A percentile compares a stretch with the other conserved stretches of the same genome.
phyloP scores from a whole-genome alignment of 2,797 vertebrate species.

The Typhlichthys eigenmanni region DNA sequence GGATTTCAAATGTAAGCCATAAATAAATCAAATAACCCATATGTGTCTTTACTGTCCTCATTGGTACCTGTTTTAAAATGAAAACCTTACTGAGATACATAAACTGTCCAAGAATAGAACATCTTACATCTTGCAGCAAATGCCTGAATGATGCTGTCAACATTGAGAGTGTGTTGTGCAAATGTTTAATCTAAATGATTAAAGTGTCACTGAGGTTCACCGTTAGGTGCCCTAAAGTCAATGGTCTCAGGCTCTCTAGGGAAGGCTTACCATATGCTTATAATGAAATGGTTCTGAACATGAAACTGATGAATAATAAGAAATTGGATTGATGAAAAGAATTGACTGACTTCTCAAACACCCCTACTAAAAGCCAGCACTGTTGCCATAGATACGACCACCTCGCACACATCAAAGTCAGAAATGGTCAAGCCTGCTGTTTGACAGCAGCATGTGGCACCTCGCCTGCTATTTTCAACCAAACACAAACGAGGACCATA shows the following conservation, averaged over 20 bases:
- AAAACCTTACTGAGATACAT: slow-evolving; percentile 20
- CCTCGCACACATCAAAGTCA: slow-evolving; percentile 31
- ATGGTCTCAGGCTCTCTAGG: neutral
- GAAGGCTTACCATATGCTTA: slow-evolving; percentile 23
- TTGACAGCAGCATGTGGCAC: slow-evolving; percentile 41
- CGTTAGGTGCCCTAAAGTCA: neutral
- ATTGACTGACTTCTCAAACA: slow-evolving; percentile 40
- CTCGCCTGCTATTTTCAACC: slow-evolving; percentile 35
- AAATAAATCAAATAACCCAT: slow-evolving; percentile 25
- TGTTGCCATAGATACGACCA: slow-evolving; percentile 52
- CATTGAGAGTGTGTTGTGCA: neutral
- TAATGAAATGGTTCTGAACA: slow-evolving; percentile 13
- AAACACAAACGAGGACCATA: slow-evolving; percentile 20
- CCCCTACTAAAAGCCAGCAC: slow-evolving; percentile 30
- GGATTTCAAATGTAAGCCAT: slow-evolving; percentile 19
- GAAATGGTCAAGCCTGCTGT: slow-evolving; percentile 22
- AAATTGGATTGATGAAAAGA: slow-evolving; percentile 25
- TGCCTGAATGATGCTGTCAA: neutral
- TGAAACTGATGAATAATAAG: slow-evolving; percentile 18
- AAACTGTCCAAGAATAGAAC: slow-evolving; percentile 10
- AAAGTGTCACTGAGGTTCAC: neutral
- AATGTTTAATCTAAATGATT: slow-evolving; percentile 8
- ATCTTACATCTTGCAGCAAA: neutral
- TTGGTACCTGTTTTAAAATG: slow-evolving; percentile 3
- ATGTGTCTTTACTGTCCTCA: slow-evolving; percentile 8